A percentile compares a stretch with the other conserved stretches of the same genome.
phyloP scores from a whole-genome alignment of 1,140 invertebrate genomes.

The Zaprionus africanus region DNA sequence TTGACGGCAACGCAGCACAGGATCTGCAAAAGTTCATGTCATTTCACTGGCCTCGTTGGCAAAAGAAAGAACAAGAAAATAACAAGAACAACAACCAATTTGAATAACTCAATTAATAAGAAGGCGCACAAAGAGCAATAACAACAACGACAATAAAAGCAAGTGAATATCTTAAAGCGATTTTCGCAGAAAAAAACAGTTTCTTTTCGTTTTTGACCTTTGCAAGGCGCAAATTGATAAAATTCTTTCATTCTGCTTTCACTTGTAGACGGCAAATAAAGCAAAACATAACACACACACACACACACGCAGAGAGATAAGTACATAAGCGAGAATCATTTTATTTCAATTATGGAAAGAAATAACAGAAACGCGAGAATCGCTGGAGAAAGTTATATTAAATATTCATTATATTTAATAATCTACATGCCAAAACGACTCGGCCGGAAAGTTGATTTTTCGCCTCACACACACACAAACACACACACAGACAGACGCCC shows the following conservation, averaged over 20 bases:
- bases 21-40: slow-evolving; percentile 1
- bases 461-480: slow-evolving; percentile 11
- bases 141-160: slow-evolving; percentile 19
- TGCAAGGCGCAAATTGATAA: slow-evolving; percentile 29
- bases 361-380: slow-evolving; percentile 7
- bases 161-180: slow-evolving; percentile 39
- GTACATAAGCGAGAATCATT: slow-evolving; percentile 9
- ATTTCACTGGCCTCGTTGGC: neutral
- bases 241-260: slow-evolving; percentile 18
- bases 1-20: slow-evolving; percentile 12
- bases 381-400: slow-evolving; percentile 59
- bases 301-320: neutral
- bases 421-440: slow-evolving; percentile 56
- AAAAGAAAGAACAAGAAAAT: neutral
- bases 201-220: neutral
- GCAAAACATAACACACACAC: slow-evolving; percentile 1
- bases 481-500: neutral
- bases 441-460: slow-evolving; percentile 53
- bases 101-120: slow-evolving; percentile 70
- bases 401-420: slow-evolving; percentile 75
- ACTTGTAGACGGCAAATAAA: slow-evolving; percentile 24
- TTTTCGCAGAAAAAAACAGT: neutral
- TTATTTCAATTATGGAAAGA: slow-evolving; percentile 6
- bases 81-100: slow-evolving; percentile 36
- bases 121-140: slow-evolving; percentile 34